These are phyloP conservation scores for Nothoprocta pentlandii DNA, from an alignment of 2,113 vertebrate species.

Conservation along the genomic window DNA sequence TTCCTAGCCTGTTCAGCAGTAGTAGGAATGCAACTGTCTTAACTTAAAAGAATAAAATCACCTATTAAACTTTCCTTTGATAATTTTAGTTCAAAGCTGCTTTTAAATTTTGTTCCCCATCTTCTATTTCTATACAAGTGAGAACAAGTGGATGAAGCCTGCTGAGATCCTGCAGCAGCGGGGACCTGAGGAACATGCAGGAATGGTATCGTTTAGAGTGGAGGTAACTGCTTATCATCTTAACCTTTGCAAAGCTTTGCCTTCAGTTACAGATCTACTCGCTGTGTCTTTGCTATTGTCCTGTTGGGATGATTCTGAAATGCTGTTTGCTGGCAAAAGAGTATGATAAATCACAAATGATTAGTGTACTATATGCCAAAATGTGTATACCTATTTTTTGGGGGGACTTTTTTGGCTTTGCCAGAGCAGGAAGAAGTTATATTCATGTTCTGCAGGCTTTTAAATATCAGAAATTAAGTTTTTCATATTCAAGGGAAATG, in stretches of 20 bases:
- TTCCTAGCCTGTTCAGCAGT: not conserved
- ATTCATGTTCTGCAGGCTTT: not conserved
- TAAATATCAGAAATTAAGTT: not conserved
- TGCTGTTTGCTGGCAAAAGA: not conserved
- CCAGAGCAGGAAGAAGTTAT: not conserved
- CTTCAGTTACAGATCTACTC: not conserved
- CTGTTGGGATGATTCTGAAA: not conserved
- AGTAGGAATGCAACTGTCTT: not conserved
- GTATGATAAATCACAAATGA: not conserved
- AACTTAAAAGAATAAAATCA: not conserved
- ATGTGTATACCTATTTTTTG: not conserved
- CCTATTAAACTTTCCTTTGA: not conserved
- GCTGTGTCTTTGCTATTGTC: not conserved
- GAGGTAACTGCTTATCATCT: not conserved
- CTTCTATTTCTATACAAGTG: not conserved
- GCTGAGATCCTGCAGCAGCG: not conserved
- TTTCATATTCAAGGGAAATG: not conserved
- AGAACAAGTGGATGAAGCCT: not conserved
- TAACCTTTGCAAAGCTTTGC: not conserved
- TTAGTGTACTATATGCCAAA: not conserved
- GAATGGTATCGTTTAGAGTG: not conserved
- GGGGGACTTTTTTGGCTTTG: not conserved
- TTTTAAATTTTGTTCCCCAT: not conserved
- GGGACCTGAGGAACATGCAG: not conserved
- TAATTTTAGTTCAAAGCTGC: not conserved